These are phyloP conservation scores for Chelon auratus DNA, from an alignment of 2,797 vertebrate genomes.

Conservation along the genomic window DNA sequence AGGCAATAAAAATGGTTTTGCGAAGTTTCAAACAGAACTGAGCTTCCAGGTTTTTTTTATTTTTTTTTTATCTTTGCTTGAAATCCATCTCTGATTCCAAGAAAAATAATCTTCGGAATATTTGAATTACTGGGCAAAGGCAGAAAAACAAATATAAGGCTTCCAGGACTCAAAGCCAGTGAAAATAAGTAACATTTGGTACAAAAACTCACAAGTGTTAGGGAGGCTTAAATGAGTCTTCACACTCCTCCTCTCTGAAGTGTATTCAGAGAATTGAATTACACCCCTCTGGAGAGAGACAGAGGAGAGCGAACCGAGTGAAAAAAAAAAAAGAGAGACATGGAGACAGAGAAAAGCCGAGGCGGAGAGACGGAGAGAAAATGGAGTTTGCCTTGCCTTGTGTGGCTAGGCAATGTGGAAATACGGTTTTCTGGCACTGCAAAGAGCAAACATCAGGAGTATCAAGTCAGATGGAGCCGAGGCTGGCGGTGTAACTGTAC, in stretches of 20 bases:
- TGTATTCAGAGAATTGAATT: slow-evolving; percentile 81
- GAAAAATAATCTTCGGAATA: slow-evolving; percentile 67
- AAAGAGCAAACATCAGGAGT: slow-evolving; percentile 73
- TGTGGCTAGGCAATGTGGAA: slow-evolving; percentile 56
- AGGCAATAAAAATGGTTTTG: slow-evolving; percentile 31
- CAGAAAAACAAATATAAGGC: slow-evolving; percentile 48
- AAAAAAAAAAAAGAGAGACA: neutral
- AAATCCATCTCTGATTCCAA: slow-evolving; percentile 48
- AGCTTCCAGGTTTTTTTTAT: slow-evolving; percentile 32
- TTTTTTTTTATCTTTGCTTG: neutral
- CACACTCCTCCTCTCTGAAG: slow-evolving; percentile 74
- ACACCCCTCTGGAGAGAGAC: slow-evolving; percentile 67
- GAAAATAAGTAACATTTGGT: slow-evolving; percentile 78
- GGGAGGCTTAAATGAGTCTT: slow-evolving; percentile 76
- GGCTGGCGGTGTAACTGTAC: slow-evolving; percentile 69
- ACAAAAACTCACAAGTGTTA: slow-evolving; percentile 72
- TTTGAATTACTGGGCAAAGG: slow-evolving; percentile 62
- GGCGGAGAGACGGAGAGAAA: slow-evolving; percentile 43
- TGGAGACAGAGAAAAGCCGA: neutral
- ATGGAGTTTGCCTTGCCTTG: slow-evolving; percentile 57
- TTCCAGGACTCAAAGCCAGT: slow-evolving; percentile 68
- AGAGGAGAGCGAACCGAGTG: slow-evolving; percentile 24
- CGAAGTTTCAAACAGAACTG: slow-evolving; percentile 31
- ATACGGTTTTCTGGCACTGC: slow-evolving; percentile 65
- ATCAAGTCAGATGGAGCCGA: slow-evolving; percentile 68